Conservation (phyloP, 2,113 vertebrate genomes). For the Phodopus roborovskii region DNA sequence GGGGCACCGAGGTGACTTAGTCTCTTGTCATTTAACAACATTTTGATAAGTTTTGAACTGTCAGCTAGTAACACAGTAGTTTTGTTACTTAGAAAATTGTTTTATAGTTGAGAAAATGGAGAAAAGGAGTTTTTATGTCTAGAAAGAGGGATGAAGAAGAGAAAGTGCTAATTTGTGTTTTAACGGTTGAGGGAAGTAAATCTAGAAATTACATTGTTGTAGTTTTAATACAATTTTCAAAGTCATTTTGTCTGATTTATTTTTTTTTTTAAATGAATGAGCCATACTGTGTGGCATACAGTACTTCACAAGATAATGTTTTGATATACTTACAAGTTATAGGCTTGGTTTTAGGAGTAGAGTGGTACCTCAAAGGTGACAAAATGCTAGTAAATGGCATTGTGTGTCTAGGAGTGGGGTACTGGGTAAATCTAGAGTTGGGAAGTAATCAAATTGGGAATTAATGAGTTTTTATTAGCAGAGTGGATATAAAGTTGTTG, state of each 20-base stretch:
- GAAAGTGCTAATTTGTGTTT: slow-evolving; percentile 15
- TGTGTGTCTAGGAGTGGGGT: background rate
- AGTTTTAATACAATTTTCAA: slow-evolving; percentile 22
- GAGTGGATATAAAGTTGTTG: background rate
- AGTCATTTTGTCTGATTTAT: slow-evolving; percentile 17
- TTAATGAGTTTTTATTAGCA: background rate
- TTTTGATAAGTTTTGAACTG: slow-evolving; percentile 56
- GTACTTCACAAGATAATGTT: slow-evolving; percentile 8
- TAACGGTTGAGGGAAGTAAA: slow-evolving; percentile 42
- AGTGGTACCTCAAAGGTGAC: background rate
- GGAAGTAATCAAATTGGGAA: background rate
- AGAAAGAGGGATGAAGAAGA: background rate
- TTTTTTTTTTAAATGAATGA: background rate
- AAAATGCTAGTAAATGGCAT: background rate
- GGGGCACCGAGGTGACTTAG: background rate
- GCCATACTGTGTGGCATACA: background rate
- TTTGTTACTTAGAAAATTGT: slow-evolving; percentile 45
- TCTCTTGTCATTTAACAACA: background rate
- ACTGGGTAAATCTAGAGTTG: slow-evolving; percentile 13
- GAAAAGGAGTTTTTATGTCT: background rate
- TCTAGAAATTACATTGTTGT: background rate
- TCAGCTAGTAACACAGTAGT: slow-evolving; percentile 22
- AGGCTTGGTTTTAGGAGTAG: background rate
- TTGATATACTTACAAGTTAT: slow-evolving; percentile 36
- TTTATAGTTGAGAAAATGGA: slow-evolving; percentile 2